Evolutionary conservation across 2,113 vertebrate genomes (phyloP).

Genomic region (Rhizomys pruinosus): DNA sequence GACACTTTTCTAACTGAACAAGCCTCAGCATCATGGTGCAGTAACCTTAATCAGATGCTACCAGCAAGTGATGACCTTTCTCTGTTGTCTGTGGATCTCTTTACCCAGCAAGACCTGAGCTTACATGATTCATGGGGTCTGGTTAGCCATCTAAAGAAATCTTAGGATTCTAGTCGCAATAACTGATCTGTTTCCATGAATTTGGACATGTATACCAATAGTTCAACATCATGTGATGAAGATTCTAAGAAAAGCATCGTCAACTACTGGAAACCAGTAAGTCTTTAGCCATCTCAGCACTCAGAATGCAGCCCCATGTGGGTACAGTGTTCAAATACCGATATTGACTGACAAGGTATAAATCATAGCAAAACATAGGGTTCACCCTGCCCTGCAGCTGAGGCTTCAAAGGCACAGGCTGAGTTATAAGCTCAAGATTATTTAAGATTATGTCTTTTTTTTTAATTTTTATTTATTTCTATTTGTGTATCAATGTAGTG

Average conservation of each 20-base stretch:
- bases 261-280: slow-evolving; percentile 32
- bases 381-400: not conserved
- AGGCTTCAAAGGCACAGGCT: slow-evolving; percentile 28
- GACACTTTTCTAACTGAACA: not conserved
- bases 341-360: not conserved
- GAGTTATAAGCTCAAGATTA: slow-evolving; percentile 35
- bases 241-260: slow-evolving; percentile 51
- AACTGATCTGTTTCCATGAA: slow-evolving; percentile 8
- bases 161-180: not conserved
- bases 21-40: not conserved
- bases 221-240: not conserved
- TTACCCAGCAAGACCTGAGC: slow-evolving; percentile 14
- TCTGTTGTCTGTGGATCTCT: not conserved
- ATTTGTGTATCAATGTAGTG: no score
- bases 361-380: not conserved
- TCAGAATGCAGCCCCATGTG: not conserved
- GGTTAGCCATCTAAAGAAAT: slow-evolving; percentile 57
- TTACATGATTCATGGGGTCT: not conserved
- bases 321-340: slow-evolving; percentile 2
- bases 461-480: not conserved
- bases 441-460: slow-evolving; percentile 37
- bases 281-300: slow-evolving; percentile 1
- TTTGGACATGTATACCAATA: not conserved
- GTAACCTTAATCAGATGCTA: not conserved
- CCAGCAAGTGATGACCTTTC: not conserved